A percentile compares a stretch with the other conserved stretches of the same genome.
These are phyloP conservation scores for Glossosoma conforme DNA, from an alignment of 1,140 invertebrate species.

Conservation along the genomic window DNA sequence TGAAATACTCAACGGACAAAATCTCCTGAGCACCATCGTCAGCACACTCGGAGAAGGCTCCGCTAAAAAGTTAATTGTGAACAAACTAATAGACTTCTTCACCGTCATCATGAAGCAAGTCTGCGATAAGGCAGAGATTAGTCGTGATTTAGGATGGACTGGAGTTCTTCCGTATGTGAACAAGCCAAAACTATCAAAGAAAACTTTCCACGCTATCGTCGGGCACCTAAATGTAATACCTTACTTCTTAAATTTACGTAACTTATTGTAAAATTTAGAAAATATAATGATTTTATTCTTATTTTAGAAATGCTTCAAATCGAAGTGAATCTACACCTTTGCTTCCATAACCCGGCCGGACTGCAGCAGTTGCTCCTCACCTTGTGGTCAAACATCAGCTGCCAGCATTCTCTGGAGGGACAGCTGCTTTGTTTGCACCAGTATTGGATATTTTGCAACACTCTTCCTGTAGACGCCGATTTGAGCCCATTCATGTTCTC, in stretches of 20 bases:
- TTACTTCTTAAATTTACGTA: too few relatives aligned
- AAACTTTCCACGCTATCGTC: slow-evolving; percentile 37
- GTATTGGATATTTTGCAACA: slow-evolving; percentile 37
- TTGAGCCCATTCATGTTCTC: slow-evolving; percentile 40
- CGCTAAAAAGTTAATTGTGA: slow-evolving; percentile 39
- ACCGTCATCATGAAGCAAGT: slow-evolving; percentile 34
- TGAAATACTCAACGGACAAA: slow-evolving; percentile 13
- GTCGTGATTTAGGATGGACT: slow-evolving; percentile 29
- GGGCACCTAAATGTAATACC: slow-evolving; percentile 43
- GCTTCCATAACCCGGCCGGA: slow-evolving; percentile 39
- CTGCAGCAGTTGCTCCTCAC: slow-evolving; percentile 39
- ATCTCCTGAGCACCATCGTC: slow-evolving; percentile 36
- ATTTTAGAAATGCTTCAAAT: slow-evolving; percentile 40
- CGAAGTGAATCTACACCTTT: slow-evolving; percentile 40
- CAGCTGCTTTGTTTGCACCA: slow-evolving; percentile 36
- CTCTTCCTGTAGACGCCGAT: slow-evolving; percentile 34
- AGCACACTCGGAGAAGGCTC: slow-evolving; percentile 36
- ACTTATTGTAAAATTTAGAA: not conserved
- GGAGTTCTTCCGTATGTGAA: slow-evolving; percentile 28
- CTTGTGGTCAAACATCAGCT: slow-evolving; percentile 37
- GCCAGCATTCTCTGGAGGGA: slow-evolving; percentile 36
- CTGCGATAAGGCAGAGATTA: slow-evolving; percentile 32
- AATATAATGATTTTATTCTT: slow-evolving; percentile 16
- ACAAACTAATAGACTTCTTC: slow-evolving; percentile 39
- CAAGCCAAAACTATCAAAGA: slow-evolving; percentile 35